Percentiles rank a stretch among this genome's conserved stretches.
Conservation (phyloP, 1,140 invertebrate species). For the Paraescarpia echinospica region DNA sequence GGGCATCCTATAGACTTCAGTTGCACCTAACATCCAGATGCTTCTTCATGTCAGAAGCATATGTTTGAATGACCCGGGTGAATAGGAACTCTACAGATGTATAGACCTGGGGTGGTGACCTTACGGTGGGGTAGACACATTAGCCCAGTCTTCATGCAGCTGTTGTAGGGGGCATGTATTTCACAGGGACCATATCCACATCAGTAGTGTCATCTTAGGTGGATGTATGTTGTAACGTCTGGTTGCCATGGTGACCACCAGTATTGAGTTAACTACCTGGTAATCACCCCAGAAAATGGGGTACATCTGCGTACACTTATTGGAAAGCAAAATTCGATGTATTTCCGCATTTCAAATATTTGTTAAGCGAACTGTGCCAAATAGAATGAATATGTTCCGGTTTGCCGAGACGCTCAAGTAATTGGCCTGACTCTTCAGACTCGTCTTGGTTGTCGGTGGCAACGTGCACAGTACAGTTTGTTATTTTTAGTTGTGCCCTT, state of each 20-base stretch:
- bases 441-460: no score
- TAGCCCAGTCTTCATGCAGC: background rate
- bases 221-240: background rate
- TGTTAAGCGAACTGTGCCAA: no score
- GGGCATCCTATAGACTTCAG: no score
- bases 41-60: background rate
- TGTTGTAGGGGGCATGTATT: background rate
- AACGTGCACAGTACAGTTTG: no score
- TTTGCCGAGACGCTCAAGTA: no score
- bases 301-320: no score
- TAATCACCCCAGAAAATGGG: no score
- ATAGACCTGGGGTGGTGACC: background rate
- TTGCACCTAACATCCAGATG: background rate
- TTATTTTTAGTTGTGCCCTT: no score
- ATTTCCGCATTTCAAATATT: no score
- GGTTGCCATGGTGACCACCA: background rate
- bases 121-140: background rate
- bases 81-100: background rate
- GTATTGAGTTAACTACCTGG: background rate
- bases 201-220: background rate
- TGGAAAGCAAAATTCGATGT: no score
- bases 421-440: no score
- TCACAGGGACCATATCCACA: background rate
- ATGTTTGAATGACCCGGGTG: background rate
- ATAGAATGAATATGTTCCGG: no score